Evolutionary conservation across 2,797 vertebrate species (phyloP).

Genomic region (Phalloptychus januarius): DNA sequence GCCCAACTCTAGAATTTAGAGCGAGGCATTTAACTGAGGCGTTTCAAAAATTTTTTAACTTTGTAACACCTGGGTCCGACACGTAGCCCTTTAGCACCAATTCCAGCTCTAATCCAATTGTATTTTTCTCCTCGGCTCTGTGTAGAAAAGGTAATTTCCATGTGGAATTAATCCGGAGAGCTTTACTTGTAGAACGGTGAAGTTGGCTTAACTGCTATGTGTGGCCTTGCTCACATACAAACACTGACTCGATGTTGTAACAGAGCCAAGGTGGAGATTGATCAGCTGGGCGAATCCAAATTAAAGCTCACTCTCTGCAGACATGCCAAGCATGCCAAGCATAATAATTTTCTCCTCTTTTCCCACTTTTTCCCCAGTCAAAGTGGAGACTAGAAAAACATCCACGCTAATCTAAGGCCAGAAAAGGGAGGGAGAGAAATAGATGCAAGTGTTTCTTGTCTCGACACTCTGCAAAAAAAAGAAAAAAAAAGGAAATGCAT

Average conservation of each 20-base stretch:
- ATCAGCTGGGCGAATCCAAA: constrained; percentile 78
- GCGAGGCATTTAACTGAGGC: neutral
- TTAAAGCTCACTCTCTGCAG: constrained; percentile 68
- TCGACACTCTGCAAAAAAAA: constrained; percentile 57
- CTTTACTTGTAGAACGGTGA: constrained; percentile 53
- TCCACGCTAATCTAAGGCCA: constrained; percentile 16
- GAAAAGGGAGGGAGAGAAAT: constrained; percentile 21
- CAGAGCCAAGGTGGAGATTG: constrained; percentile 72
- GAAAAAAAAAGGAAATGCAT: constrained; percentile 51
- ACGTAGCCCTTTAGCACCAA: constrained; percentile 33
- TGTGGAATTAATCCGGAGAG: constrained; percentile 48
- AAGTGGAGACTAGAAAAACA: constrained; percentile 17
- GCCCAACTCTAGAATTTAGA: constrained; percentile 1
- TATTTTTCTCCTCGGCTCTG: constrained; percentile 41
- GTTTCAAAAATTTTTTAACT: constrained; percentile 15
- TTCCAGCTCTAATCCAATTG: constrained; percentile 49
- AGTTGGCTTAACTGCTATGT: constrained; percentile 54
- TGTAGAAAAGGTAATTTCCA: constrained; percentile 53
- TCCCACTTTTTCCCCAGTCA: constrained; percentile 46
- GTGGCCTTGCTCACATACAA: constrained; percentile 29
- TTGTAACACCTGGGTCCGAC: constrained; percentile 10
- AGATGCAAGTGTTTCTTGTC: constrained; percentile 59
- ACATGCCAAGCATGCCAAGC: constrained; percentile 76
- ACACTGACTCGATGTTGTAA: constrained; percentile 42
- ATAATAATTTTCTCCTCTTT: constrained; percentile 72